A percentile compares a stretch with the other conserved stretches of the same genome.
Evolutionary conservation across 1,140 invertebrate genomes (phyloP).

Genomic region (Calephelis virginiensis): DNA sequence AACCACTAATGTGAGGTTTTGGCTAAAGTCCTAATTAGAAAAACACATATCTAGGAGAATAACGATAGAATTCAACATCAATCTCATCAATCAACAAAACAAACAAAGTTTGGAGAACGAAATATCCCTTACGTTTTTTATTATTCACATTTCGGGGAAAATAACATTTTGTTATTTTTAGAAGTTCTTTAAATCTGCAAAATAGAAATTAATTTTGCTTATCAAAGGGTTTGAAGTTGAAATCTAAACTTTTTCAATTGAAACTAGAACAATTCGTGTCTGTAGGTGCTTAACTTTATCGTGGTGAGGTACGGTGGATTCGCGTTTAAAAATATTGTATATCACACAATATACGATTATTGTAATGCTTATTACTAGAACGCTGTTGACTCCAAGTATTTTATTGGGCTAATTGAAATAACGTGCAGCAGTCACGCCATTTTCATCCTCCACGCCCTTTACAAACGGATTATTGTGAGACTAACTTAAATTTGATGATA

Average conservation of each 20-base stretch:
- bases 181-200: no score
- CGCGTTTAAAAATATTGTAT: constrained; percentile 50
- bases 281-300: constrained; percentile 30
- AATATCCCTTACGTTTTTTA: no score
- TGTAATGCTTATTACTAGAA: constrained; percentile 42
- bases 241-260: not conserved
- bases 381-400: constrained; percentile 40
- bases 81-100: no score
- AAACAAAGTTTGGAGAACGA: no score
- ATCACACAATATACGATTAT: constrained; percentile 46
- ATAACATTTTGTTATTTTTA: no score
- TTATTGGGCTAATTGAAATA: constrained; percentile 53
- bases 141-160: no score
- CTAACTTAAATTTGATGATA: constrained; percentile 12
- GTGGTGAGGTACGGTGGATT: constrained; percentile 28
- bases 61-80: no score
- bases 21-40: no score
- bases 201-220: no score
- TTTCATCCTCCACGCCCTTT: constrained; percentile 26
- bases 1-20: no score
- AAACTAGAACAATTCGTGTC: constrained; percentile 30
- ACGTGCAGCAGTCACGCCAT: constrained; percentile 44
- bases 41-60: no score
- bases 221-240: no score
- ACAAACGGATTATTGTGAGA: constrained; percentile 18